Percentiles rank a stretch among this genome's conserved stretches.
Conservation (phyloP, 2,113 vertebrate genomes). For the Mustelus asterias region DNA sequence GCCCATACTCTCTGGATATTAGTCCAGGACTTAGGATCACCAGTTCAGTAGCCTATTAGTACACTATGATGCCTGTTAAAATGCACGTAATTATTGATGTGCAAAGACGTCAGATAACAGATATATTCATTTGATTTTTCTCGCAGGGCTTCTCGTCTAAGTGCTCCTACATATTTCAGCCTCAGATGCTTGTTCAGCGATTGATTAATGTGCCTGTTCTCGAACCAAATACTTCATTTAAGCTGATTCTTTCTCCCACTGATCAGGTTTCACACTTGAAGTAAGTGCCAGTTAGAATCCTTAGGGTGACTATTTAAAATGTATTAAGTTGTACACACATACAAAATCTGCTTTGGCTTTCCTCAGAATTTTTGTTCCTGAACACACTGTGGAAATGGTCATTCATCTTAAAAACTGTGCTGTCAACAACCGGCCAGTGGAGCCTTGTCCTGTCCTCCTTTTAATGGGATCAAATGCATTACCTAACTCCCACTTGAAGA, state of each 20-base stretch:
- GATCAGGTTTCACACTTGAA: slow-evolving; percentile 68
- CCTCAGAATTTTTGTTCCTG: slow-evolving; percentile 75
- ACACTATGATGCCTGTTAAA: background rate
- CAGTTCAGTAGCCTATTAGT: background rate
- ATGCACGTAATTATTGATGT: background rate
- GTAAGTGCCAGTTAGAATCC: slow-evolving; percentile 56
- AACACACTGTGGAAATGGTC: slow-evolving; percentile 61
- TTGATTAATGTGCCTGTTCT: slow-evolving; percentile 65
- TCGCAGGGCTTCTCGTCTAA: slow-evolving; percentile 72
- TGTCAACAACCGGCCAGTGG: slow-evolving; percentile 39
- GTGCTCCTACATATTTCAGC: slow-evolving; percentile 83
- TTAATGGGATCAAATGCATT: slow-evolving; percentile 66
- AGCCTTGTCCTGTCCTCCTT: slow-evolving; percentile 58
- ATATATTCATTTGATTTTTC: slow-evolving; percentile 13
- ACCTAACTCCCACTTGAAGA: slow-evolving; percentile 55
- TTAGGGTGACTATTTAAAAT: background rate
- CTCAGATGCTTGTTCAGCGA: slow-evolving; percentile 77
- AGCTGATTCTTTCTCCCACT: slow-evolving; percentile 55
- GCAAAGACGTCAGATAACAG: background rate
- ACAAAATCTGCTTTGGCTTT: slow-evolving; percentile 6
- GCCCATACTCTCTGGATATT: background rate
- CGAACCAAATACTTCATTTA: slow-evolving; percentile 53
- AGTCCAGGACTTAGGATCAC: background rate
- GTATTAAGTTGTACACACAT: background rate
- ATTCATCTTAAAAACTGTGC: slow-evolving; percentile 65